Conservation (phyloP, 2,797 vertebrate species). For the Phrynocephalus forsythii region DNA sequence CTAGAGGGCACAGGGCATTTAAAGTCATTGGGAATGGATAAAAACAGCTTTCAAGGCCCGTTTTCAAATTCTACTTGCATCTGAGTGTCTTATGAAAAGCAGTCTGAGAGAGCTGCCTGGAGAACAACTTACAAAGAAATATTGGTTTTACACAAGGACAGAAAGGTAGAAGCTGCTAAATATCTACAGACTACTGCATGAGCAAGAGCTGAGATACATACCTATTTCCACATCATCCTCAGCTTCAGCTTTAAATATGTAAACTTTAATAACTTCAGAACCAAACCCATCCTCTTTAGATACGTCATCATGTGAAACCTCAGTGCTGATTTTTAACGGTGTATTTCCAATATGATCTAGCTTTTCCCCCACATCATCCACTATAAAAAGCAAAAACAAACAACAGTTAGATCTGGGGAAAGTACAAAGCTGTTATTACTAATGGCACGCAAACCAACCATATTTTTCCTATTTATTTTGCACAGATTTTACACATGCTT, state of each 20-base stretch:
- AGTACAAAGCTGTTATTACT: conserved; percentile 35
- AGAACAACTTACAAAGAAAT: conserved; percentile 2
- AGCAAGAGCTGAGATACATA: conserved; percentile 63
- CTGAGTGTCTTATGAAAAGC: background rate
- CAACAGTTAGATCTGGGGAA: background rate
- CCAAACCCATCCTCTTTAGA: conserved; percentile 93
- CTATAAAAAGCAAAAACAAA: conserved; percentile 77
- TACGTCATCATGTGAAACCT: conserved; percentile 91
- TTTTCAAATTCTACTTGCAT: background rate
- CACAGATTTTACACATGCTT: conserved; percentile 2
- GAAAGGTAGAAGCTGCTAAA: conserved; percentile 17
- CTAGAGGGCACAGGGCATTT: background rate
- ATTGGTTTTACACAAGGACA: fast-evolving
- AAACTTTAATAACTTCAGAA: conserved; percentile 99
- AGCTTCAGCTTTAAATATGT: conserved; percentile 99
- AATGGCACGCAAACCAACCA: conserved; percentile 18
- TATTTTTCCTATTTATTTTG: conserved; percentile 16
- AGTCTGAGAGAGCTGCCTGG: background rate
- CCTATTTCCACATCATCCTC: conserved; percentile 98
- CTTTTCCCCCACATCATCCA: conserved; percentile 98
- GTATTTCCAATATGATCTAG: conserved; percentile 92
- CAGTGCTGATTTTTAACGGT: conserved; percentile 94
- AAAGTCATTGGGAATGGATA: background rate
- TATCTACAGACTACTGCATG: conserved; percentile 14
- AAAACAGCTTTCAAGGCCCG: background rate